Evolutionary conservation across 1,140 invertebrate genomes (phyloP).

Genomic region (Drosophila nannoptera): DNA sequence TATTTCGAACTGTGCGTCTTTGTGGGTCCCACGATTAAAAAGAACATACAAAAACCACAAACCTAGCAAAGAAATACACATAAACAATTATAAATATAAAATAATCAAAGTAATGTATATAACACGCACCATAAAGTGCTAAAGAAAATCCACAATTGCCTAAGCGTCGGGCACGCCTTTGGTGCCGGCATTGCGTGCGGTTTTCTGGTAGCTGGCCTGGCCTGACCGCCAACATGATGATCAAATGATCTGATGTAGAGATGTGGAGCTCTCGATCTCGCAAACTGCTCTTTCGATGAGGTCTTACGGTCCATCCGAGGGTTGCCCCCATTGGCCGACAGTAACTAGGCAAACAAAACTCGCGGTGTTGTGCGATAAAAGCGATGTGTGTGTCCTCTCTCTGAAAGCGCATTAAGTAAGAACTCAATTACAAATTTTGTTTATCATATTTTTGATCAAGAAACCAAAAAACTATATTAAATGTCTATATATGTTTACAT

Average conservation of each 20-base stretch:
- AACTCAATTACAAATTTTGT: constrained; percentile 72
- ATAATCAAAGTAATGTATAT: constrained; percentile 29
- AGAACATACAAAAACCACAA: constrained; percentile 11
- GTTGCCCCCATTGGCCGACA: constrained; percentile 61
- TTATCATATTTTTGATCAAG: constrained; percentile 52
- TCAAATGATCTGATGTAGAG: constrained; percentile 62
- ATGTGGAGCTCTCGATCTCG: constrained; percentile 56
- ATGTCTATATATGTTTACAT: constrained; percentile 31
- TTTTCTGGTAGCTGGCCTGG: constrained; percentile 48
- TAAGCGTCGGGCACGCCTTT: constrained; percentile 6
- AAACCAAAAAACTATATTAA: constrained; percentile 30
- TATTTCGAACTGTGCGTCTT: constrained; percentile 46
- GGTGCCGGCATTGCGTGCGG: constrained; percentile 31
- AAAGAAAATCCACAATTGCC: constrained; percentile 32
- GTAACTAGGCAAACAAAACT: constrained; percentile 70
- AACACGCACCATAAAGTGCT: constrained; percentile 19
- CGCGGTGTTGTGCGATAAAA: constrained; percentile 65
- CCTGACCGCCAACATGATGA: constrained; percentile 23
- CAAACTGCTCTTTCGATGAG: constrained; percentile 61
- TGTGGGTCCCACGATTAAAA: constrained; percentile 28
- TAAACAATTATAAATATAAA: constrained; percentile 9
- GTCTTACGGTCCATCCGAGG: constrained; percentile 56
- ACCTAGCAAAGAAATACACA: constrained; percentile 15
- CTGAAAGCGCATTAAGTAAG: constrained; percentile 78
- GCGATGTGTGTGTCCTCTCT: constrained; percentile 76